A percentile compares a stretch with the other conserved stretches of the same genome.
These are phyloP conservation scores for Colossoma macropomum DNA, from an alignment of 2,113 vertebrate species.

Conservation along the genomic window DNA sequence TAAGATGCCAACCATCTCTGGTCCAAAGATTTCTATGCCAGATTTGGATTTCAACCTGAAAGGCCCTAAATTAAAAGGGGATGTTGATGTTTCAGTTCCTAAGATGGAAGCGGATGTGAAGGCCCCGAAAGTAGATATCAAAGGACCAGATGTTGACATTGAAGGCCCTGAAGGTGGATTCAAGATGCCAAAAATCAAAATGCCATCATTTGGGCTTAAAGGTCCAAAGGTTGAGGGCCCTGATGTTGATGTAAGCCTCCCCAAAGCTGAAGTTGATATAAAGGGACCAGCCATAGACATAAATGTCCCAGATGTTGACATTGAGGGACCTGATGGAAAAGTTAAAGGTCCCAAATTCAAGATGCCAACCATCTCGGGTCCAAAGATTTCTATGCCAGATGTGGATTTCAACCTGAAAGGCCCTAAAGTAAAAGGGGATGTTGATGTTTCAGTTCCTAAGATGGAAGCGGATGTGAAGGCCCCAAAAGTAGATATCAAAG, in stretches of 20 bases:
- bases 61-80: background rate
- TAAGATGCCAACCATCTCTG: background rate
- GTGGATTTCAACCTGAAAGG: constrained; percentile 40
- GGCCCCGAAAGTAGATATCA: background rate
- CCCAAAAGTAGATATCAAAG: constrained; percentile 64
- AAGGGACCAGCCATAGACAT: constrained; percentile 14
- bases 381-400: constrained; percentile 41
- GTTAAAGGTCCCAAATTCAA: constrained; percentile 54
- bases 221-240: constrained; percentile 47
- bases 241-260: constrained; percentile 54
- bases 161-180: background rate
- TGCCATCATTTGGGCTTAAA: constrained; percentile 49
- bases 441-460: constrained; percentile 1
- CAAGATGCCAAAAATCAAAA: constrained; percentile 1
- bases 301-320: constrained; percentile 16
- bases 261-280: constrained; percentile 15
- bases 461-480: constrained; percentile 5
- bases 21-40: background rate
- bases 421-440: background rate
- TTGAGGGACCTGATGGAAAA: background rate
- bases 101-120: background rate
- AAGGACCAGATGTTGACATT: background rate
- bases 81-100: background rate
- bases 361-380: constrained; percentile 21
- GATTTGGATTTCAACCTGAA: background rate